phyloP scores from a whole-genome alignment of 2,797 vertebrate genomes.

The Hippopotamyrus pictus region DNA sequence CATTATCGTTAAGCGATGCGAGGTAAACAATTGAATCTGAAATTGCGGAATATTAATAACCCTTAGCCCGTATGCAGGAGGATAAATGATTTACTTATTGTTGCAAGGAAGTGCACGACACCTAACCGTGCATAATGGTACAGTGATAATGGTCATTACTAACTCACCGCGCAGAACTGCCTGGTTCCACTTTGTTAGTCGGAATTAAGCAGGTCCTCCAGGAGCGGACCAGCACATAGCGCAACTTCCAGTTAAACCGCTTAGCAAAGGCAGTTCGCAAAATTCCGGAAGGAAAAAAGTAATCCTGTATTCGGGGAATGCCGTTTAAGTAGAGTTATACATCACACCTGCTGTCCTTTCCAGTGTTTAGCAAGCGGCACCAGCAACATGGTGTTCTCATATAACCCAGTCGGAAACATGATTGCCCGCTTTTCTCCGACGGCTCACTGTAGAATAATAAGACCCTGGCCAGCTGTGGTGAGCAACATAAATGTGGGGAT shows the following conservation, averaged over 20 bases:
- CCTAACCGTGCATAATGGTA: neutral
- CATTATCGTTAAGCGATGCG: neutral
- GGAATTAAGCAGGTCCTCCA: slow-evolving; percentile 39
- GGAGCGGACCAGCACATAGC: slow-evolving; percentile 39
- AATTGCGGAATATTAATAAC: neutral
- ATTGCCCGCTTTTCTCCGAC: slow-evolving; percentile 38
- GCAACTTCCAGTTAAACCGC: slow-evolving; percentile 57
- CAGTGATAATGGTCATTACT: slow-evolving; percentile 18
- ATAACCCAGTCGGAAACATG: slow-evolving; percentile 54
- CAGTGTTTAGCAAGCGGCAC: slow-evolving; percentile 32
- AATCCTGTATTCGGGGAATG: slow-evolving; percentile 41
- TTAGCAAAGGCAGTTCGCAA: slow-evolving; percentile 37
- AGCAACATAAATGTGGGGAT: slow-evolving; percentile 14
- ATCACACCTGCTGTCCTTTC: slow-evolving; percentile 40
- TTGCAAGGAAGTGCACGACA: neutral
- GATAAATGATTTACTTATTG: neutral
- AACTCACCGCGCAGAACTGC: slow-evolving; percentile 62
- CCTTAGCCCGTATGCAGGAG: neutral
- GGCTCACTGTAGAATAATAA: slow-evolving; percentile 28
- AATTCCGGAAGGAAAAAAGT: slow-evolving; percentile 42
- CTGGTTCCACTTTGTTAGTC: slow-evolving; percentile 50
- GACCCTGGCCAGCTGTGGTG: slow-evolving; percentile 36
- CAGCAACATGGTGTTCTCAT: slow-evolving; percentile 50
- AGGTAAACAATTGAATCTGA: neutral
- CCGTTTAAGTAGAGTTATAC: slow-evolving; percentile 41